Conservation (phyloP, 2,888 invertebrate species). For the Balanococcus diminutus region DNA sequence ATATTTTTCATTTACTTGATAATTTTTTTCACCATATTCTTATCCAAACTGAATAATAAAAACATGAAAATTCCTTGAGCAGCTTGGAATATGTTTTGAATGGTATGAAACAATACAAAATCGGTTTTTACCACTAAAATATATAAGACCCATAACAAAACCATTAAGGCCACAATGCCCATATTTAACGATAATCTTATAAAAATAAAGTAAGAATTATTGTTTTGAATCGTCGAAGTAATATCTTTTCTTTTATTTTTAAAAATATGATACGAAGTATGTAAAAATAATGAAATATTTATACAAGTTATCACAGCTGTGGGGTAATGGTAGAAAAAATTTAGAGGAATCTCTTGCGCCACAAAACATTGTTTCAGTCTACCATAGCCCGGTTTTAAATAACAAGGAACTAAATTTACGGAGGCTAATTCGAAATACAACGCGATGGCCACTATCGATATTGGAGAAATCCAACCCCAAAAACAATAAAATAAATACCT, state of each 20-base stretch:
- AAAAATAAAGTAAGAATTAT: constrained; percentile 4
- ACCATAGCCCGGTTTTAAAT: constrained; percentile 11
- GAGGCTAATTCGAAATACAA: constrained; percentile 1
- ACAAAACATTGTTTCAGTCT: background rate
- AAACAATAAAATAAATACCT: background rate
- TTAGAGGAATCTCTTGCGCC: background rate
- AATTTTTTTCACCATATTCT: background rate
- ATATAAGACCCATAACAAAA: background rate
- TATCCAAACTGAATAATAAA: background rate
- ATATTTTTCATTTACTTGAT: background rate
- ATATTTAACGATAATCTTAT: background rate
- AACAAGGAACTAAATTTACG: background rate
- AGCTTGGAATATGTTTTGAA: constrained; percentile 2
- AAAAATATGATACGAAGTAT: constrained; percentile 16
- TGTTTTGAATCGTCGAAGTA: background rate
- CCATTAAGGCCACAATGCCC: background rate
- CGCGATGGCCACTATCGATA: background rate
- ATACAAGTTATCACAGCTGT: constrained; percentile 4
- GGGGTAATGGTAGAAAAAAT: constrained; percentile 24
- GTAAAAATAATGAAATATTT: constrained; percentile 3
- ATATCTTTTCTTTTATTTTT: constrained; percentile 5
- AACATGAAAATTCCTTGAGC: constrained; percentile 27
- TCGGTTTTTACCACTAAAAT: background rate
- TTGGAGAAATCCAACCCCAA: background rate
- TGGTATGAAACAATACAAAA: background rate